phyloP scores from a whole-genome alignment of 2,113 vertebrate species.

The Leptobrachium ailaonicum region DNA sequence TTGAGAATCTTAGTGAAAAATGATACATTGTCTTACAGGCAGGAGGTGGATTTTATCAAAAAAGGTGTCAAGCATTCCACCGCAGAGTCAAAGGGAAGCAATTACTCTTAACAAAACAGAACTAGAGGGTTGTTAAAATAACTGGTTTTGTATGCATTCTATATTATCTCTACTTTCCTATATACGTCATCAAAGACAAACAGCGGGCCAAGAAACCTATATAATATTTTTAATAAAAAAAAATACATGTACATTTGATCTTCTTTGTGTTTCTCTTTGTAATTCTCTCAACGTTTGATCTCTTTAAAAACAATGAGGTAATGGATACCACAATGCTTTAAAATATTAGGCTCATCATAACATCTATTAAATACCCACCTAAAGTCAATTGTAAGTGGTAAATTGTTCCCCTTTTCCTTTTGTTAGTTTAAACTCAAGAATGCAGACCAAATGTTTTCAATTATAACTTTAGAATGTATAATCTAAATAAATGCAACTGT shows the following conservation, averaged over 20 bases:
- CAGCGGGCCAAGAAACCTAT: not conserved
- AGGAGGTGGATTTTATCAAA: not conserved
- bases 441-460: no score
- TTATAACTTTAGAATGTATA: no score
- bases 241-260: not conserved
- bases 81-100: not conserved
- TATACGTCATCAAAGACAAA: not conserved
- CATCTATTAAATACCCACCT: slow-evolving; percentile 3
- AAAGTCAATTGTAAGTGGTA: not conserved
- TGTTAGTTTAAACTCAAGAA: not conserved
- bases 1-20: not conserved
- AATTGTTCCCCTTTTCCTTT: not conserved
- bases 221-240: slow-evolving; percentile 3
- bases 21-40: not conserved
- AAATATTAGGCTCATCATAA: not conserved
- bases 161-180: no score
- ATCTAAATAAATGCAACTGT: no score
- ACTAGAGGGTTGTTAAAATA: not conserved
- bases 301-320: not conserved
- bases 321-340: not conserved
- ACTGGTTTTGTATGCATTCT: no score
- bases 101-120: not conserved
- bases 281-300: slow-evolving; percentile 4
- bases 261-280: slow-evolving; percentile 3
- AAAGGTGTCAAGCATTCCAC: no score